Evolutionary conservation across 2,888 invertebrate genomes (phyloP), one percentile per base, ranked within the genome.

Genomic region (Nematopogon swammerdamellus): DNA sequence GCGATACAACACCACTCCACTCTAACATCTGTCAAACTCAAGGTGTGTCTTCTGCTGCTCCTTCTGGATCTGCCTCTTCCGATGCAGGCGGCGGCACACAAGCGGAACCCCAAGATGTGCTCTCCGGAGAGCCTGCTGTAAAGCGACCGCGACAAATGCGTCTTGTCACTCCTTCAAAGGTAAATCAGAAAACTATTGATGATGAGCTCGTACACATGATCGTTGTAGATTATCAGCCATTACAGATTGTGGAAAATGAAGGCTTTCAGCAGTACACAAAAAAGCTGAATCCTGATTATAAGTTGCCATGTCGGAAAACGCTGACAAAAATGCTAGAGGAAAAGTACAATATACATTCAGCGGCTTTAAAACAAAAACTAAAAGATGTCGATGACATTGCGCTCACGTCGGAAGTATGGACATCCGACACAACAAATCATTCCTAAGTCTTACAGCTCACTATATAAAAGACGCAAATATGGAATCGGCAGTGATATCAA

Each of bases 191-290:
- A 45, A 52, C 52, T 50, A 25, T 25, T 6, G 54, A 51, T 51
- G 51, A 53, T 44, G 53, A 53, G 20, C 47, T 54, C 44, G 49
- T 54, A 30, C 47, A 55, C 50, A 17, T 53, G 52, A 52, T 54
- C 36, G 51, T 53, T 4, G 48, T 47, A 43, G 55, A 55, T 46
- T 54, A 47, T 18, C 53, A 55, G 30, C 52, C 52, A 2, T 50
- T 52, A 42, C 49, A 50, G 20, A 51, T 52, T 43, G 54, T 54
- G 25, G 52, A 54, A 36, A 52, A 54, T 44, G 17, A 42, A 42
- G 54, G 54, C n/a, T 54, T 54, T 25, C 47, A 20, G 18, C 16
- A 51, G 43, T 54, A 52, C 18, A 19, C 49, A 14, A 49, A 51
- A 49, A 48, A 42, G 43, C 48, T 53, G 30, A 53, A 53, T 49